A percentile compares a stretch with the other conserved stretches of the same genome.
Evolutionary conservation across 2,113 vertebrate species (phyloP).

Genomic region (Corvus cornix): DNA sequence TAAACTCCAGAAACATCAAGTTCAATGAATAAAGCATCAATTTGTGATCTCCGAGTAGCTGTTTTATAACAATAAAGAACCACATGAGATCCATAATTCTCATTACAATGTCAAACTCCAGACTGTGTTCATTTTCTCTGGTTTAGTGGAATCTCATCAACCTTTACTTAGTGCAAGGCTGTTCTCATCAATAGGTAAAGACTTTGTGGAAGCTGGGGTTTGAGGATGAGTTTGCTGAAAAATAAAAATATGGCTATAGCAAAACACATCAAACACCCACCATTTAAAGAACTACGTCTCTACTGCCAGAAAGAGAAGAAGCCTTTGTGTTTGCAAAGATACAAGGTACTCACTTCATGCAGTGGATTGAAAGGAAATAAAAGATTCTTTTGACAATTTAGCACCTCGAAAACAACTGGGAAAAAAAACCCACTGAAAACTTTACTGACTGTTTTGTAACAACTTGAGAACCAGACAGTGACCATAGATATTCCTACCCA

Average conservation of each 20-base stretch:
- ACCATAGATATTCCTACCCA: background rate
- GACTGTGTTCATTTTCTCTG: background rate
- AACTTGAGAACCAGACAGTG: background rate
- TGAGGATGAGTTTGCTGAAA: background rate
- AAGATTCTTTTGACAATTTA: background rate
- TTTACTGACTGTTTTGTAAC: background rate
- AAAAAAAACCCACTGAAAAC: background rate
- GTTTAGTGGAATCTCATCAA: background rate
- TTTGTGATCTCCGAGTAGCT: background rate
- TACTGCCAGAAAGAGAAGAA: background rate
- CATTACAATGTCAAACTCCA: background rate
- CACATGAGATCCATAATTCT: background rate
- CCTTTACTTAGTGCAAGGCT: background rate
- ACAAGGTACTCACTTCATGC: background rate
- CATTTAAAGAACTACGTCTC: background rate
- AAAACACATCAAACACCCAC: background rate
- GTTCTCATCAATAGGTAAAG: background rate
- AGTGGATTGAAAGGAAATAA: background rate
- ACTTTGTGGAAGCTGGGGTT: background rate
- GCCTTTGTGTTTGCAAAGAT: background rate
- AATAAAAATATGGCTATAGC: background rate
- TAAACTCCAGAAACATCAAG: background rate
- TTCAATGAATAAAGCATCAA: background rate
- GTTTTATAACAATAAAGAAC: background rate
- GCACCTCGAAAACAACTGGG: background rate